Base-by-base conservation (phyloP, 2,797 vertebrate species). In the Phalloptychus januarius region DNA sequence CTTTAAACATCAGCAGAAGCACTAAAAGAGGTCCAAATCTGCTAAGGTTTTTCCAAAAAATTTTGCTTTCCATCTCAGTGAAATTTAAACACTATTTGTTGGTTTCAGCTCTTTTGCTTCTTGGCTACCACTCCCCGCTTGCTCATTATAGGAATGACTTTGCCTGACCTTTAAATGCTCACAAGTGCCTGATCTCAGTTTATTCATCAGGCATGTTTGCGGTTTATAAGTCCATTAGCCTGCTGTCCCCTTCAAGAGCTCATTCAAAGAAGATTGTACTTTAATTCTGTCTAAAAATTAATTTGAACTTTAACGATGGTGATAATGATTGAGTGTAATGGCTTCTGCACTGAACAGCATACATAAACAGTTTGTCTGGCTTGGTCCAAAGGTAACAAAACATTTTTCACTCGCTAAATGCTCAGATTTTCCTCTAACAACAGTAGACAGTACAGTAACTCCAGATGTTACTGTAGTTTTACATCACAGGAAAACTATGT, bases 181-280 rank as follows among this genome's bases (percentile, higher is more conserved):
- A 18, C 31, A 28, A 44, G 50, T 56, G 36, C 71, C 40, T 38
- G 50, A 16, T 74, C 50, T 11, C 44, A 56, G 69, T 20, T 23
- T 81, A 4, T 58, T 56, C 58, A 2, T 77, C 54, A 15, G 45
- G 46, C 65, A 71, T 52, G 44, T 74, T 58, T 63, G 45, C 13
- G 71, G 63, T 44, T 78, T 78, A 52, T 36, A 46, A 44, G 36
- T 16, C 38, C 50, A 50, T 74, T 72, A 72, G 58, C 18, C 50
- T 74, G 50, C 61, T 75, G 56, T 75, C 46, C 72, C 46, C 54
- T 40, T 65, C 15, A 50, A 58, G 48, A 67, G 74, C 61, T 73
- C 69, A 12, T 69, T 70, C 25, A 72, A 73, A 67, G 28, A 56
- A 48, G 8, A 69, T 31, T 65, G 36, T 25, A 42, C 20, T 63